Conservation (phyloP, 2,888 invertebrate genomes). For the Brachyopa scutellaris region DNA sequence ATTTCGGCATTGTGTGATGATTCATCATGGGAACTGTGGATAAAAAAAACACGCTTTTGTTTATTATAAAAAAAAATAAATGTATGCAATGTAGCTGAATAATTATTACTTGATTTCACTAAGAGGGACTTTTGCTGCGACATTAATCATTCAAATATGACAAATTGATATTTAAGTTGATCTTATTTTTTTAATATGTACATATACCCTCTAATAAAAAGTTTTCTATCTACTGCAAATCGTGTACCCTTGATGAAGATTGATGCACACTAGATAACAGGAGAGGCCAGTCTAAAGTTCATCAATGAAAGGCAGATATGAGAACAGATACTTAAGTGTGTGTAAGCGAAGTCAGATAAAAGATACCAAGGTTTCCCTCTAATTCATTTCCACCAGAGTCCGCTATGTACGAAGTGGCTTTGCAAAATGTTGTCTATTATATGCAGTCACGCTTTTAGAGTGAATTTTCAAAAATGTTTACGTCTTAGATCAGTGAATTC, state of each 20-base stretch:
- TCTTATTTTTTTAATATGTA: no score
- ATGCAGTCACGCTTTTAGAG: no score
- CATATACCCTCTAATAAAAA: constrained; percentile 14
- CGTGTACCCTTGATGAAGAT: constrained; percentile 37
- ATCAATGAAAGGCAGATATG: no score
- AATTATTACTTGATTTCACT: constrained; percentile 65
- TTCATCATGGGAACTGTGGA: constrained; percentile 89
- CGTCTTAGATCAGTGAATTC: no score
- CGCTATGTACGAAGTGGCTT: no score
- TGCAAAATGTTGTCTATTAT: no score
- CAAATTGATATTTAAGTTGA: constrained; percentile 56
- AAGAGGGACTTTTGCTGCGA: constrained; percentile 41
- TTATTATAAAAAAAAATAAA: constrained; percentile 36
- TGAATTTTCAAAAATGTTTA: no score
- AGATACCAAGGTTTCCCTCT: no score
- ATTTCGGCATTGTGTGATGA: constrained; percentile 90
- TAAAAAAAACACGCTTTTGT: constrained; percentile 42
- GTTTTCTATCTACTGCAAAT: constrained; percentile 37
- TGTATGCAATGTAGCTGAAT: constrained; percentile 55
- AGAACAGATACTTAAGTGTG: no score
- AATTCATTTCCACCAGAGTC: no score
- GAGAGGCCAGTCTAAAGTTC: neutral
- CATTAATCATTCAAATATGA: constrained; percentile 67
- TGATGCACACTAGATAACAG: constrained; percentile 7
- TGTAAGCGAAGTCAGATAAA: no score